Base-by-base conservation (phyloP, 2,888 invertebrate species). In the Aphodius granarius region DNA sequence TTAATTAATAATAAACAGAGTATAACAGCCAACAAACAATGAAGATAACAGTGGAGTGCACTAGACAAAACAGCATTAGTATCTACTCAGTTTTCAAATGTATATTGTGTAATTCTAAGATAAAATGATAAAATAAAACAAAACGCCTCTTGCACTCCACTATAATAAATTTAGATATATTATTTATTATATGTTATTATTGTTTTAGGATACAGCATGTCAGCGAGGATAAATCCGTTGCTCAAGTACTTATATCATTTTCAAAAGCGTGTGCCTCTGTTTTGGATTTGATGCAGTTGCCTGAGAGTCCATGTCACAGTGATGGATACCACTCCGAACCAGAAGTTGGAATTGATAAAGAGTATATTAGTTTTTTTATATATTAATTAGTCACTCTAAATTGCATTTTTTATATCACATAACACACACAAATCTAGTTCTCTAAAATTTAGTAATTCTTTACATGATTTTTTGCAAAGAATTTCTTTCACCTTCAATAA, bases 291-390 rank as follows among this genome's bases (percentile, higher is more conserved):
- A 95, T 96, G 94, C 88, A 89, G 0, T 79, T 83, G 64, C 86
- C 88, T 0, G 87, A 87, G 70, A 87, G 88, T 79, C 88, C 89
- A 73, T 89, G 91, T 82, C 90, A 90, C 81, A 94, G 94, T 83
- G 95, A 95, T 80, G 95, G 95, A 16, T 95, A 95, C 86, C 95
- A 95, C 84, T 94, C 94, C 0, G 95, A 95, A 86, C 92, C 93
- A 17, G 95, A 95, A 82, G 82, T 81, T 78, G 86, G 86, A 82
- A 82, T 82, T 78, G 84, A 87, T 79, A 79, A 82, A 74, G 85
- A 85, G 86, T 86, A 82, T 82, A 83, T 76, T 23, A 64, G 68
- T 70, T 70, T 9, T 19, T 5, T 43, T 71, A 75, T 66, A 20
- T 43, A 22, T 20, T 66, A n/a, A 63, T 65, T 65, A n/a, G n/a